Evolutionary conservation across 2,888 invertebrate genomes (phyloP).

Genomic region (Amitus sp.): DNA sequence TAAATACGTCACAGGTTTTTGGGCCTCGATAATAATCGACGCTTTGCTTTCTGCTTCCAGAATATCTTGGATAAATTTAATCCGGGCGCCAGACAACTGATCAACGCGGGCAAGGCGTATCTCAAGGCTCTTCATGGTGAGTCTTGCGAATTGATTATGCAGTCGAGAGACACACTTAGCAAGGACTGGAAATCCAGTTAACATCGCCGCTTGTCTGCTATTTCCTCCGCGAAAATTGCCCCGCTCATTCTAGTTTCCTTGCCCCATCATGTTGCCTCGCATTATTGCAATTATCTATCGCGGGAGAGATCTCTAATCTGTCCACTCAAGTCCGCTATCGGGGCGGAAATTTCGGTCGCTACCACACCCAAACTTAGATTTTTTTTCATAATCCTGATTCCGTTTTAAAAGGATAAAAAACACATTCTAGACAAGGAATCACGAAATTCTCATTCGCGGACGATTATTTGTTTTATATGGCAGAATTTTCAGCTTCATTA

Average conservation of each 20-base stretch:
- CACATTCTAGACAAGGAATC: no score
- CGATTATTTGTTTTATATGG: no score
- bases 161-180: neutral
- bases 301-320: no score
- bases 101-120: constrained; percentile 93
- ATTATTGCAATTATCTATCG: no score
- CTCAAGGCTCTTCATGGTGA: constrained; percentile 94
- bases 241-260: neutral
- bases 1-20: constrained; percentile 7
- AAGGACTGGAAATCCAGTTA: constrained; percentile 1
- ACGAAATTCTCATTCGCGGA: no score
- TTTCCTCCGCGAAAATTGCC: constrained; percentile 1
- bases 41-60: constrained; percentile 73
- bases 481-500: no score
- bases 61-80: constrained; percentile 97
- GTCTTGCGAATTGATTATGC: constrained; percentile 58
- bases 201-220: neutral
- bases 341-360: no score
- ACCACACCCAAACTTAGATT: no score
- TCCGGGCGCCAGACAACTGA: constrained; percentile 92
- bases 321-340: no score
- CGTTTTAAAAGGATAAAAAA: no score
- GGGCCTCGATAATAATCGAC: constrained; percentile 17
- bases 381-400: no score
- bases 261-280: no score